Percentiles rank a stretch among this genome's conserved stretches.
Conservation (phyloP, 2,888 invertebrate species). For the Acrobasis suavella region DNA sequence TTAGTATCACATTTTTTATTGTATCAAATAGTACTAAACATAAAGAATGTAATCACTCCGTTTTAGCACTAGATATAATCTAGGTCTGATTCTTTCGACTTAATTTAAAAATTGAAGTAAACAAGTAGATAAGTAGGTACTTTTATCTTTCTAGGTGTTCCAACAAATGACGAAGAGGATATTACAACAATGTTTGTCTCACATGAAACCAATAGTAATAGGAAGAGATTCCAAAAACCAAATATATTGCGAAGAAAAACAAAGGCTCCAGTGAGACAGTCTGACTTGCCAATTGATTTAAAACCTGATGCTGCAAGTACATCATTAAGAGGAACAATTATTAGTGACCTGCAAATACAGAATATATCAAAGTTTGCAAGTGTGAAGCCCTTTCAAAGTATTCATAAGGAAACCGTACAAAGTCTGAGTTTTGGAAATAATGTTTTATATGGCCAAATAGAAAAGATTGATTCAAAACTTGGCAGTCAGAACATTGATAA, state of each 20-base stretch:
- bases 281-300: background rate
- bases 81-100: too few species aligned
- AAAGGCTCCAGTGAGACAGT: slow-evolving; percentile 38
- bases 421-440: background rate
- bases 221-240: slow-evolving; percentile 68
- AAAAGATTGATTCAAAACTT: background rate
- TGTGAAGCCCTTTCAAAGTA: background rate
- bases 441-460: background rate
- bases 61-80: too few species aligned
- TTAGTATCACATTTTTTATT: too few species aligned
- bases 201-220: slow-evolving; percentile 53
- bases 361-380: background rate
- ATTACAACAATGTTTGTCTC: slow-evolving; percentile 61
- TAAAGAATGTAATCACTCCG: too few species aligned
- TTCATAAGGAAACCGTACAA: background rate
- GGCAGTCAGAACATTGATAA: background rate
- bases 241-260: slow-evolving; percentile 68
- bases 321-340: background rate
- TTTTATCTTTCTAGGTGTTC: background rate
- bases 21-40: too few species aligned
- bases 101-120: too few species aligned
- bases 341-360: background rate
- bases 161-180: slow-evolving; percentile 25
- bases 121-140: background rate
- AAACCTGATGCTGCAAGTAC: slow-evolving; percentile 1